Evolutionary conservation across 1,140 invertebrate genomes (phyloP).

Genomic region (Trissolcus basalis): DNA sequence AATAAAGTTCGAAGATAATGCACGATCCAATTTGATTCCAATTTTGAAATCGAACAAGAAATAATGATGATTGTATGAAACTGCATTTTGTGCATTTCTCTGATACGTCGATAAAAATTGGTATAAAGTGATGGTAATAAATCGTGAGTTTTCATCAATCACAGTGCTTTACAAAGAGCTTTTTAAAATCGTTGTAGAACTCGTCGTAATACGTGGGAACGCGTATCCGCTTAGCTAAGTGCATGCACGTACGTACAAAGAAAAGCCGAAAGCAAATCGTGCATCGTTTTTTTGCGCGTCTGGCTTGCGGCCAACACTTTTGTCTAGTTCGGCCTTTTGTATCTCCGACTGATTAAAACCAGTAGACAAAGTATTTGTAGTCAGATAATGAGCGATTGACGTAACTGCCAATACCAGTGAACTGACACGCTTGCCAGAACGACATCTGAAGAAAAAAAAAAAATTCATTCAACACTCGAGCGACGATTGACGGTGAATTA

Average conservation of each 20-base stretch:
- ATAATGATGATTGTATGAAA: too few species aligned
- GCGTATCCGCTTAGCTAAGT: conserved; percentile 20
- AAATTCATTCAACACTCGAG: too few species aligned
- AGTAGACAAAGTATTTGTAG: conserved; percentile 29
- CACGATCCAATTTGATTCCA: neutral
- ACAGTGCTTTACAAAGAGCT: neutral
- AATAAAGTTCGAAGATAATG: too few species aligned
- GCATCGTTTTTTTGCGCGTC: conserved; percentile 26
- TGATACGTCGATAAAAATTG: neutral
- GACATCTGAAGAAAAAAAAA: conserved; percentile 7
- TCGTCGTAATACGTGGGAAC: conserved; percentile 39
- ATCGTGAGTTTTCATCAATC: neutral
- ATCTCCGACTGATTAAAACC: conserved; percentile 47
- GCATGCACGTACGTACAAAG: conserved; percentile 41
- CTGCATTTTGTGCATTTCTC: neutral
- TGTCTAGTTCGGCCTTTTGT: conserved; percentile 48
- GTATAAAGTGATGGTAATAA: neutral
- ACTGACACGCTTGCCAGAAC: neutral
- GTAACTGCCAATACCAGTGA: conserved; percentile 26
- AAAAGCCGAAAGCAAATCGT: conserved; percentile 45
- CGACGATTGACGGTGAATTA: too few species aligned
- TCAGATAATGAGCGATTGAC: conserved; percentile 39
- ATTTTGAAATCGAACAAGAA: conserved; percentile 9
- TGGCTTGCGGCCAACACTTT: conserved; percentile 47
- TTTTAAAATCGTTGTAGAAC: conserved; percentile 1